Evolutionary conservation across 2,888 invertebrate species (phyloP).

Genomic region (Orchestes rusci): DNA sequence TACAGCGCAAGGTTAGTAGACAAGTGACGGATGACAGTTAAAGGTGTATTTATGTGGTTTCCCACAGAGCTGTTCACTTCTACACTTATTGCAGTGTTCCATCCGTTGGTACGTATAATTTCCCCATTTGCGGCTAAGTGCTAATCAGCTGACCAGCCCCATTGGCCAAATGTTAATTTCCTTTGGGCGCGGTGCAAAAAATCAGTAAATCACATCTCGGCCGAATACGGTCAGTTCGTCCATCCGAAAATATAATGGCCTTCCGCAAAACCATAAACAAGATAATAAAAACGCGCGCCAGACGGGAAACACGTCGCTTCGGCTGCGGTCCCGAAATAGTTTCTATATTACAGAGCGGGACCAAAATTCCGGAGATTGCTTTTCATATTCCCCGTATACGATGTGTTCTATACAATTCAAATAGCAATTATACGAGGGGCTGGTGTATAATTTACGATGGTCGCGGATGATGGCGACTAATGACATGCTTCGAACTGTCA

Average conservation of each 20-base stretch:
- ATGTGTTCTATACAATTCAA: slow-evolving; percentile 36
- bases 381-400: slow-evolving; percentile 17
- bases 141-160: too few relatives aligned
- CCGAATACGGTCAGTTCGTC: too few relatives aligned
- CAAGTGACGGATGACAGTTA: too few relatives aligned
- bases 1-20: too few relatives aligned
- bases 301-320: slow-evolving; percentile 14
- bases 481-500: slow-evolving; percentile 33
- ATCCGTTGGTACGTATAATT: too few relatives aligned
- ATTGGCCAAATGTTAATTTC: too few relatives aligned
- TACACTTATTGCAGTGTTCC: too few relatives aligned
- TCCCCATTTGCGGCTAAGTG: too few relatives aligned
- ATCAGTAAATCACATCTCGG: too few relatives aligned
- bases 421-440: slow-evolving; percentile 39
- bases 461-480: slow-evolving; percentile 15
- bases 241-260: slow-evolving; percentile 2
- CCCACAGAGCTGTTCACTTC: too few relatives aligned
- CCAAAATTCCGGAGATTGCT: slow-evolving; percentile 17
- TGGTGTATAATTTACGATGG: slow-evolving; percentile 39
- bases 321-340: slow-evolving; percentile 12
- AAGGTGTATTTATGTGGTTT: too few relatives aligned
- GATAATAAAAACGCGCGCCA: slow-evolving; percentile 15
- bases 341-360: slow-evolving; percentile 18
- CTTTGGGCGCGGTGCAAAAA: too few relatives aligned
- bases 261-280: slow-evolving; percentile 18